Evolutionary conservation across 2,113 vertebrate genomes (phyloP), one percentile per base, ranked within the genome.

Genomic region (Thamnaconus septentrionalis): DNA sequence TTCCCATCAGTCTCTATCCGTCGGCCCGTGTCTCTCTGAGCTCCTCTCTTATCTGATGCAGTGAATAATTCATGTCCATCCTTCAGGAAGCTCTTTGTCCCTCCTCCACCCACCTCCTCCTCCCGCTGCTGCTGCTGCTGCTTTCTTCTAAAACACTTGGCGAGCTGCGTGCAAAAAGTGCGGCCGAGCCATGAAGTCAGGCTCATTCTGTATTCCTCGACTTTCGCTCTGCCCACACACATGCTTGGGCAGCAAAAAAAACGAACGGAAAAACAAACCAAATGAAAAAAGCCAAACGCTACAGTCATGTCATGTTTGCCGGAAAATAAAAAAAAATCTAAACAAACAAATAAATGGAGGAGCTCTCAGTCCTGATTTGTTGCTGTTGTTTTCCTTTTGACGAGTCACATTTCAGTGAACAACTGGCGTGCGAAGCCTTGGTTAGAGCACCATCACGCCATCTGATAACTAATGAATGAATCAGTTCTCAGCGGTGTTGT

Each of bases 11-110:
- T 82, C 78, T 50, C 48, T 10, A 4, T 10, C 48, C 75, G 73
- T 76, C 79, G 31, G 65, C 64, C 55, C 46, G 46, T 65, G 56
- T 74, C 53, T 8, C 39, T 70, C 59, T 44, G 3, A n/a, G 11
- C n/a, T 11, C 54, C 64, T 64, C 63, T 42, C 61, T 82, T 78
- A 66, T 84, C 73, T 78, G 74, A 81, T 76, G 56, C 60, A 78
- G 72, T 90, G 81, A 87, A 88, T 90, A 73, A 88, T 90, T 90
- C 77, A 90, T 86, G 75, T 62, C 63, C 75, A 65, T 80, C 81
- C 73, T 86, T 85, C 75, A 82, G 85, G 67, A 83, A 73, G 59
- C 68, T 82, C 81, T 85, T 83, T 83, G 81, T 80, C 81, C 76
- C 66, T 62, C 67, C 73, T 61, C 60, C 56, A 1, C 18, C 18